Evolutionary conservation across 2,113 vertebrate species (phyloP).

Genomic region (Aptenodytes patagonicus): DNA sequence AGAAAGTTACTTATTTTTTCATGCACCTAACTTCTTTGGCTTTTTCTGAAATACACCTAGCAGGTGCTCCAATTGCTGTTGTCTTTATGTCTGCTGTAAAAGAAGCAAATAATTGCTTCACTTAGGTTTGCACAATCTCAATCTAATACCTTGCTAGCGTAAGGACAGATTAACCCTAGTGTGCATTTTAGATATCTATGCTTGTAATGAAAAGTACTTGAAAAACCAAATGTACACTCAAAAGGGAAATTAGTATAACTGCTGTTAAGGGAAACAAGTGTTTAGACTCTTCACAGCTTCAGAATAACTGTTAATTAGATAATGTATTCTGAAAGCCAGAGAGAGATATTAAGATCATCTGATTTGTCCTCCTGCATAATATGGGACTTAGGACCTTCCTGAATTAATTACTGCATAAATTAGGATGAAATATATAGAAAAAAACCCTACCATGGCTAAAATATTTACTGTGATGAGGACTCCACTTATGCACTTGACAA

Average conservation of each 20-base stretch:
- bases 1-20: slow-evolving; percentile 20
- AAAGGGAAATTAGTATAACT: slow-evolving; percentile 71
- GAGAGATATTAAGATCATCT: slow-evolving; percentile 34
- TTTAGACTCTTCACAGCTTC: slow-evolving; percentile 69
- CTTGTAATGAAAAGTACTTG: slow-evolving; percentile 60
- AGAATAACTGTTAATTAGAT: slow-evolving; percentile 66
- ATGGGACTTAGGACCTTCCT: not conserved
- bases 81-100: slow-evolving; percentile 31
- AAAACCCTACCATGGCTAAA: not conserved
- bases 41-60: slow-evolving; percentile 39
- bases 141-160: slow-evolving; percentile 44
- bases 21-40: slow-evolving; percentile 4
- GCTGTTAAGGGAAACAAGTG: slow-evolving; percentile 69
- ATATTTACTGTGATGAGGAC: not conserved
- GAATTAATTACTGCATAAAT: slow-evolving; percentile 40
- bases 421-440: not conserved
- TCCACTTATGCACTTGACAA: not conserved
- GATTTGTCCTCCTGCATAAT: slow-evolving; percentile 25
- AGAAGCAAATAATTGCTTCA: slow-evolving; percentile 47
- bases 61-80: slow-evolving; percentile 8
- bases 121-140: slow-evolving; percentile 44
- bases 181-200: slow-evolving; percentile 51
- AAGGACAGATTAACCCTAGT: slow-evolving; percentile 60
- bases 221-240: slow-evolving; percentile 67
- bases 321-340: slow-evolving; percentile 29